Base-by-base conservation (phyloP, 2,113 vertebrate species). In the Uropsilus gracilis region DNA sequence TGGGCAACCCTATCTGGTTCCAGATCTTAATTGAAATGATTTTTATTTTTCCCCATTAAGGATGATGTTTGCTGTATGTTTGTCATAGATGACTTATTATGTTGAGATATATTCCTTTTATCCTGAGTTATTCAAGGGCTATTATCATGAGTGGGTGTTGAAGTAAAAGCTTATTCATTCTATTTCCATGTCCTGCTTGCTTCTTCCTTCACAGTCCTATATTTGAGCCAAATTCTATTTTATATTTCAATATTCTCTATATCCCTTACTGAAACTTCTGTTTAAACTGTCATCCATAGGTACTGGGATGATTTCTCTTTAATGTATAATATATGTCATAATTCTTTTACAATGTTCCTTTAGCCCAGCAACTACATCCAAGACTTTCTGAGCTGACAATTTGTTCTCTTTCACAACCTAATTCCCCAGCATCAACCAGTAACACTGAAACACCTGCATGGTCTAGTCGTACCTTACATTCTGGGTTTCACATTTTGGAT, bases 391-490 rank as follows among this genome's bases (percentile, higher is more conserved):
- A 75, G 1, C 4, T 37, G 32, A 71, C 17, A 48, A 42, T 2
- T 20, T 83, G 77, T 11, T 59, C 34, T 28, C 1, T 77, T 68
- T 66, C 22, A 16, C n/a, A 68, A 48, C 5, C 22, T 89, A 12
- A 4, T 48, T 66, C 66, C 24, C 20, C 32, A 24, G 86, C 6
- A 85, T n/a, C 37, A 85, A 61, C n/a, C n/a, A 85, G 16, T 46
- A 44, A n/a, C 4, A 34, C 0, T 17, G 18, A 63, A 24, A 53
- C 37, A 3, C 0, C 4, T 69, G 13, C 2, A 57, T 0, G 2
- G 22, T n/a, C n/a, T n/a, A n/a, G n/a, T n/a, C n/a, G n/a, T 39
- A 22, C 1, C 7, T 1, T 50, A 7, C 44, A 11, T 13, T 64
- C 32, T 77, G 66, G 55, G 12, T 44, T 50, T 64, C 44, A 39